Evolutionary conservation across 2,797 vertebrate genomes (phyloP), one percentile per base, ranked within the genome.

Genomic region (Coregonus ussuriensis): DNA sequence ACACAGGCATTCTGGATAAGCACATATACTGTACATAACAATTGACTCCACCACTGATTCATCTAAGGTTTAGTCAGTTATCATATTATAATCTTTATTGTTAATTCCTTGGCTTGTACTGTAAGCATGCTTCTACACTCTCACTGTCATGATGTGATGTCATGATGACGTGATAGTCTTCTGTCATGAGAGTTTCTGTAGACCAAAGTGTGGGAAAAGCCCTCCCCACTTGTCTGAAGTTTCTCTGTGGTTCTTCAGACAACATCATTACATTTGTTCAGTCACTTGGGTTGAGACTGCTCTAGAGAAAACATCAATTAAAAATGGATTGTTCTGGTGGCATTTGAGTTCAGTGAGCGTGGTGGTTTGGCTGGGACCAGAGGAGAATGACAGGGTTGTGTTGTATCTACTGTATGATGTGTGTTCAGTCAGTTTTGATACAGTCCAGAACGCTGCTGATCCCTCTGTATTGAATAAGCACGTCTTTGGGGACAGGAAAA

Each of bases 381-480:
- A 77, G 7, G 72, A 72, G 69, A 59, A 67, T 70, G 74, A 18
- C 2, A 56, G 74, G 25, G 74, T 67, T 70, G 78, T 35, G 79
- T 47, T 47, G 9, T 47, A 47, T 47, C 41, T 47, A 81, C 80
- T 76, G 79, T 72, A 77, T 41, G 59, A 85, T 76, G 79, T 68
- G 68, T 81, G 84, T 90, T 89, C 86, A 83, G 84, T 73, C 83
- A 82, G 83, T 76, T 71, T 77, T 90, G 91, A 93, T 88, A 86
- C 47, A 79, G 88, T 88, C 91, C 91, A 92, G 87, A 87, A 84
- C 90, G 79, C 21, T 47, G 76, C 74, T 81, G 81, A 88, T 89
- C 88, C 85, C 72, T 79, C 84, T 87, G 79, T 86, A 88, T 87
- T 81, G 89, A 89, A 91, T 90, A 88, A 88, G 86, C 89, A 83